A percentile compares a stretch with the other conserved stretches of the same genome.
phyloP scores from a whole-genome alignment of 2,888 invertebrate genomes.

The Sphaerophoria rueppellii region DNA sequence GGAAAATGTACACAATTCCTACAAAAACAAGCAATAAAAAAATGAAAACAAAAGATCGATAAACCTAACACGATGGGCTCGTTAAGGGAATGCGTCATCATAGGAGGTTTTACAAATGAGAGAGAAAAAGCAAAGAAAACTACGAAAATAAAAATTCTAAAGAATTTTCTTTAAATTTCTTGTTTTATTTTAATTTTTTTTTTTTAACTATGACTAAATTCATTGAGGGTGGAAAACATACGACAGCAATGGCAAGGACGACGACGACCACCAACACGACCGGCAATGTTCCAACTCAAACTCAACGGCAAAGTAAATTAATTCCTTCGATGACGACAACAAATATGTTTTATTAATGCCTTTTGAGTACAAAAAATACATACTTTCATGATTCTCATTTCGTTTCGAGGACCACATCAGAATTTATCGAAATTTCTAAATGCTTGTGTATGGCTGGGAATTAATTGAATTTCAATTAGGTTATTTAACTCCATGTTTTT shows the following conservation, averaged over 20 bases:
- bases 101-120: constrained; percentile 10
- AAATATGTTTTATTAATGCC: not conserved
- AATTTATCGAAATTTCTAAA: not conserved
- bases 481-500: not conserved
- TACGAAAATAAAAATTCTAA: constrained; percentile 6
- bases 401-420: not conserved
- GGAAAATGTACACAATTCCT: constrained; percentile 27
- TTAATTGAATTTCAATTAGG: not conserved
- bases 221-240: not conserved
- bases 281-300: not conserved
- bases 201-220: not conserved
- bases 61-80: constrained; percentile 62
- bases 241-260: too few species aligned
- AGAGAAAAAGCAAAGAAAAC: constrained; percentile 19
- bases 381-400: not conserved
- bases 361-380: not conserved
- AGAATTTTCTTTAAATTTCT: constrained; percentile 19
- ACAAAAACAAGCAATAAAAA: constrained; percentile 20
- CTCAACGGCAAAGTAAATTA: constrained; percentile 3
- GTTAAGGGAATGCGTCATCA: constrained; percentile 66
- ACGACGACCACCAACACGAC: not conserved
- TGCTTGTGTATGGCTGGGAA: not conserved
- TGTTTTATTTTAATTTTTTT: too few species aligned
- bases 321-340: constrained; percentile 18
- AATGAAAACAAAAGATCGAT: constrained; percentile 61